phyloP scores from a whole-genome alignment of 2,113 vertebrate species.

The Cheirogaleus medius region DNA sequence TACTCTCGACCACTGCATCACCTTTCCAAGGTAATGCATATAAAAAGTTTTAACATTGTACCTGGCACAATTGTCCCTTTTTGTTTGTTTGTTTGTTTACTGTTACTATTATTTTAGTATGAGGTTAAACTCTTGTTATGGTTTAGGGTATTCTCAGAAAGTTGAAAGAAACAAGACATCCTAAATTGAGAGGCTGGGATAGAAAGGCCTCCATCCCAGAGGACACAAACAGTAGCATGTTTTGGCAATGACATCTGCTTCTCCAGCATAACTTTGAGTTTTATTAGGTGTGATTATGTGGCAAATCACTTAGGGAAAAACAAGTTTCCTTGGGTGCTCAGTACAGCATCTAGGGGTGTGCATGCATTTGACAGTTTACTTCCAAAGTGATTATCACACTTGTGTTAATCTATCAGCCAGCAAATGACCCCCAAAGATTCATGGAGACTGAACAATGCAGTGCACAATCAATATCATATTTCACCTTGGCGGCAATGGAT shows the following conservation, averaged over 20 bases:
- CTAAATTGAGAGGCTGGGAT: background rate
- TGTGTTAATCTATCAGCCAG: constrained; percentile 62
- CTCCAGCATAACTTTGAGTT: background rate
- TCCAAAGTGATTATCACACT: constrained; percentile 63
- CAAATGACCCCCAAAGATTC: constrained; percentile 52
- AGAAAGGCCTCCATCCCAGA: background rate
- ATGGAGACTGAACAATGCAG: constrained; percentile 19
- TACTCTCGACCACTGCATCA: background rate
- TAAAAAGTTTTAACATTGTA: background rate
- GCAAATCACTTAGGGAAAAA: background rate
- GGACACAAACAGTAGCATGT: background rate
- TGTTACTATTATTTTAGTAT: background rate
- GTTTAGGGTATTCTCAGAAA: background rate
- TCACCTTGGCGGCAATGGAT: constrained; percentile 46
- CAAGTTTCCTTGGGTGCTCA: background rate
- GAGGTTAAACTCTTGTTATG: background rate
- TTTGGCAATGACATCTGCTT: background rate
- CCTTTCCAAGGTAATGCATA: background rate
- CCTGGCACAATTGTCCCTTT: background rate
- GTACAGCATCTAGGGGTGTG: background rate
- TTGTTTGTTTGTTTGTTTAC: background rate
- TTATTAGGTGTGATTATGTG: background rate
- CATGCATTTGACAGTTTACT: background rate
- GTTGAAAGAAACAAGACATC: background rate
- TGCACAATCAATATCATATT: constrained; percentile 72